Conservation (phyloP, 2,888 invertebrate genomes). For the Congeria kusceri region DNA sequence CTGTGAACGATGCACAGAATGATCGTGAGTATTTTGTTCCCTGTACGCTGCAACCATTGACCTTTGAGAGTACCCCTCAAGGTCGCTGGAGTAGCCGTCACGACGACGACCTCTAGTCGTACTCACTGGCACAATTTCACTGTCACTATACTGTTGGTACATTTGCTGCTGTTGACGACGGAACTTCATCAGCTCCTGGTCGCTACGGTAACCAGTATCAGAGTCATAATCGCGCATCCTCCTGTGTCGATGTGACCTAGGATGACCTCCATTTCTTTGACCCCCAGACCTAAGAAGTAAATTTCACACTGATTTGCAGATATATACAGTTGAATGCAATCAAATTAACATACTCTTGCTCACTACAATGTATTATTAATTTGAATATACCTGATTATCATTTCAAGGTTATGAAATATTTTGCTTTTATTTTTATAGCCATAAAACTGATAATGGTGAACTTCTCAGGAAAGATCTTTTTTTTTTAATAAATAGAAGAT, state of each 20-base stretch:
- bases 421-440: too few relatives aligned
- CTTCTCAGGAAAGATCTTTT: too few relatives aligned
- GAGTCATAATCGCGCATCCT: constrained; percentile 81
- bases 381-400: too few relatives aligned
- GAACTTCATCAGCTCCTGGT: constrained; percentile 72
- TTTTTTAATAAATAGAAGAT: too few relatives aligned
- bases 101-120: constrained; percentile 48
- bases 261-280: constrained; percentile 43
- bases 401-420: too few relatives aligned
- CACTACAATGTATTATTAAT: too few relatives aligned
- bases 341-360: too few relatives aligned
- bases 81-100: constrained; percentile 81
- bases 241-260: constrained; percentile 61
- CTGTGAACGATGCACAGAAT: constrained; percentile 13
- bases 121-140: constrained; percentile 63
- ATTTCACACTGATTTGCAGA: too few relatives aligned
- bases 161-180: constrained; percentile 63
- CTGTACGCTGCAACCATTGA: constrained; percentile 48
- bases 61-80: constrained; percentile 76
- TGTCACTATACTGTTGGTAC: constrained; percentile 57
- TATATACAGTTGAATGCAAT: too few relatives aligned
- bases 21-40: constrained; percentile 42
- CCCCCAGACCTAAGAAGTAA: constrained; percentile 18
- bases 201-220: constrained; percentile 83
- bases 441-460: too few relatives aligned